Evolutionary conservation across 2,797 vertebrate species (phyloP).

Genomic region (Nannoperca obscura): DNA sequence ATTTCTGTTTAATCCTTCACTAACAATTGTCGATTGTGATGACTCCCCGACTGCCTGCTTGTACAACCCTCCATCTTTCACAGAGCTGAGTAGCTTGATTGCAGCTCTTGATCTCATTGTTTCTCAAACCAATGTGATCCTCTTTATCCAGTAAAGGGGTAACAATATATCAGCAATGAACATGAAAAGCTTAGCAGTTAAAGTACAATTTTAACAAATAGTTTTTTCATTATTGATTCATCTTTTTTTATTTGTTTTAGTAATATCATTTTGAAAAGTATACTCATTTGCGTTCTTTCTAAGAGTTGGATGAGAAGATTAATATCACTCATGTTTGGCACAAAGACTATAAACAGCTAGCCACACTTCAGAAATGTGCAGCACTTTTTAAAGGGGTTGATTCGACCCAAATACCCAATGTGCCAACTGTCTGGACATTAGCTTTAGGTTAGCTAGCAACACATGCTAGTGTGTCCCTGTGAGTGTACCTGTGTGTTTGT

Average conservation of each 20-base stretch:
- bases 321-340: not conserved
- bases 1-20: slow-evolving; percentile 23
- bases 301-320: not conserved
- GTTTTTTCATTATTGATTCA: not conserved
- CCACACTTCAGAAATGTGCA: not conserved
- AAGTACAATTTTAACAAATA: not conserved
- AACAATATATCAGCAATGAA: not conserved
- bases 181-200: not conserved
- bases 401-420: not conserved
- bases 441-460: not conserved
- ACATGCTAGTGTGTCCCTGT: not conserved
- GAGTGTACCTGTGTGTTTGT: not conserved
- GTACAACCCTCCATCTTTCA: slow-evolving; percentile 4
- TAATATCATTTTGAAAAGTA: not conserved
- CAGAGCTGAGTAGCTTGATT: slow-evolving; percentile 2
- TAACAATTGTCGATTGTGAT: slow-evolving; percentile 12
- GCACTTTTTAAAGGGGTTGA: not conserved
- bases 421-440: not conserved
- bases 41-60: slow-evolving; percentile 6
- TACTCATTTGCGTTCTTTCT: not conserved
- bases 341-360: not conserved
- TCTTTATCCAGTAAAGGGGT: slow-evolving; percentile 5
- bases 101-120: slow-evolving; percentile 29
- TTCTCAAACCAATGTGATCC: slow-evolving; percentile 24
- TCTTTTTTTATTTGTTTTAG: not conserved